Evolutionary conservation across 1,140 invertebrate genomes (phyloP), one percentile per base, ranked within the genome.

Genomic region (Nasonia longicornis): DNA sequence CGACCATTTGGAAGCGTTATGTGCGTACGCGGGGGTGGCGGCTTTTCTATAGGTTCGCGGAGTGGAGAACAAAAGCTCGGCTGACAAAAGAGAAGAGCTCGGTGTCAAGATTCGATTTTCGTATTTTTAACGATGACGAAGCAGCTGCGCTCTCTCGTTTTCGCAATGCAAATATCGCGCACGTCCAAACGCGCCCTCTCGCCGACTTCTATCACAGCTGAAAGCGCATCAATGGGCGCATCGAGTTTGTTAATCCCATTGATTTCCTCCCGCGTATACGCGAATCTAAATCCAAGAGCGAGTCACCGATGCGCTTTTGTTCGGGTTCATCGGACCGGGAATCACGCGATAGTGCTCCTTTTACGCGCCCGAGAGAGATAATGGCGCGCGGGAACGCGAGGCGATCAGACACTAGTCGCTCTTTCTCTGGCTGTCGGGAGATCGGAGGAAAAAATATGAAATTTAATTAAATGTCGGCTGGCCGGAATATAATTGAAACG

Each of bases 241-340:
- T 70, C 77, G 77, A 58, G 45, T 71, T 58, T 71, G 77, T 79
- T 71, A 79, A 70, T 79, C 31, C 77, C 67, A 79, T 79, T 71
- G 77, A 79, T 71, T 79, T 38, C 7, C 31, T 66, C 63, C 52
- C 14, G 8, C 31, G 38, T 42, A 35, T 42, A 42, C 69, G 69
- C 45, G 14, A 58, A 58, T 22, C 58, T 67, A 58, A 58, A 31
- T 31, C 48, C 48, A 20, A 48, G 22, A 45, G 71, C n/a, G 69
- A 71, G 26, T 35, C 35, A 38, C 14, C 31, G 69, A 71, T 71
- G 71, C 42, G 12, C 22, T 20, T 71, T 71, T 71, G 69, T 75
- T 75, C 29, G 29, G 58, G 52, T 75, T 48, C 73, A 64, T 75
- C 29, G 73, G 63, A 12, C 52, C 73, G 52, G 4, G 20, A 20